phyloP scores from a whole-genome alignment of 2,113 vertebrate genomes.

The Chionis minor region DNA sequence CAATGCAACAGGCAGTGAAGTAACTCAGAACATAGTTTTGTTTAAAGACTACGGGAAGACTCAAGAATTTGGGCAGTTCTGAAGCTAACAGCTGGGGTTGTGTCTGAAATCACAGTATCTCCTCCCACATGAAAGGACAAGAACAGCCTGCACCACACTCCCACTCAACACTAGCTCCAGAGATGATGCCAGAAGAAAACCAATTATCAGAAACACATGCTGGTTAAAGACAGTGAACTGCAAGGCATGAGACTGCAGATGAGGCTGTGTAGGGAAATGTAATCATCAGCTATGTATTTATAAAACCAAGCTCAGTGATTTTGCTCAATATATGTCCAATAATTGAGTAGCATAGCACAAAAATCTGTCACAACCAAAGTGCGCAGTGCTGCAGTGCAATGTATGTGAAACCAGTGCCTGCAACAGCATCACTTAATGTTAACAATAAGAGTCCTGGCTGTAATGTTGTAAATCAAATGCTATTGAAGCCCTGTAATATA shows the following conservation, averaged over 20 bases:
- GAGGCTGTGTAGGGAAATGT: neutral
- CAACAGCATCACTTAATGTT: constrained; percentile 6
- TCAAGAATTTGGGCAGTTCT: neutral
- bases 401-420: neutral
- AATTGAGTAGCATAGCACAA: neutral
- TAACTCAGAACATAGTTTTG: neutral
- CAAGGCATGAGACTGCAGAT: neutral
- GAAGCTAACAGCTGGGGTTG: neutral
- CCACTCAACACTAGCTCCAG: neutral
- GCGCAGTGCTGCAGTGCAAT: neutral
- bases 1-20: neutral
- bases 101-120: neutral
- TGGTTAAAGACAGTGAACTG: constrained; percentile 21
- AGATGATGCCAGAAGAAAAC: neutral
- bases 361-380: neutral
- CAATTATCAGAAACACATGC: constrained; percentile 34
- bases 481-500: neutral
- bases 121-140: constrained; percentile 6
- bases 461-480: constrained; percentile 28
- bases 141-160: neutral
- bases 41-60: neutral
- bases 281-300: constrained; percentile 32
- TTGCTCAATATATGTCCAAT: neutral
- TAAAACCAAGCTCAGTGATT: constrained; percentile 11
- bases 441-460: neutral